These are phyloP conservation scores for Agrenia bidenticulata DNA, from an alignment of 2,888 invertebrate genomes.

Conservation along the genomic window DNA sequence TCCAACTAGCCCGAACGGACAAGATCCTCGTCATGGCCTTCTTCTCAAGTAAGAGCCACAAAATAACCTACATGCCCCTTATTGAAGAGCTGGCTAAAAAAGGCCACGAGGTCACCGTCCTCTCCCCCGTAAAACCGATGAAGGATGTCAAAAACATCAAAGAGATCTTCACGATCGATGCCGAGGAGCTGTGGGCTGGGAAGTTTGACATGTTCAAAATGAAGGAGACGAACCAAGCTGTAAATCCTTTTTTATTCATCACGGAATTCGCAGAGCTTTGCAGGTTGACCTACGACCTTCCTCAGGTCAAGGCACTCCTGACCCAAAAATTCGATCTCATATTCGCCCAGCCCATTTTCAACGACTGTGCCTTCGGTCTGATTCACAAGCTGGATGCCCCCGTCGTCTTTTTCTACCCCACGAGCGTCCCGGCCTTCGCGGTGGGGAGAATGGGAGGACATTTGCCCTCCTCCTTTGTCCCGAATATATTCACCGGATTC, in stretches of 20 bases:
- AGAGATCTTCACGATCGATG: slow-evolving; percentile 39
- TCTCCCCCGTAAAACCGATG: slow-evolving; percentile 57
- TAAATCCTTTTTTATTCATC: slow-evolving; percentile 24
- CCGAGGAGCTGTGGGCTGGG: slow-evolving; percentile 8
- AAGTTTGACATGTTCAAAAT: slow-evolving; percentile 30
- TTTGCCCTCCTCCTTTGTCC: slow-evolving; percentile 54
- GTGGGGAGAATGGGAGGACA: slow-evolving; percentile 41
- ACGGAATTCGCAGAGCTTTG: slow-evolving; percentile 26
- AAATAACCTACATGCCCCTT: slow-evolving; percentile 59
- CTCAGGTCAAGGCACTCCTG: slow-evolving; percentile 28
- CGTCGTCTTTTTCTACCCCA: slow-evolving; percentile 54
- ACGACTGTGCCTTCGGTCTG: slow-evolving; percentile 53
- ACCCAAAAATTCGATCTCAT: slow-evolving; percentile 52
- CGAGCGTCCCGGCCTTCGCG: slow-evolving; percentile 14
- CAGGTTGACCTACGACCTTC: slow-evolving; percentile 28
- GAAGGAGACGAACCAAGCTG: slow-evolving; percentile 19
- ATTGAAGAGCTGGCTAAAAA: slow-evolving; percentile 60
- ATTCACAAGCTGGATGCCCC: slow-evolving; percentile 54
- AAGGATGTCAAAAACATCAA: slow-evolving; percentile 56
- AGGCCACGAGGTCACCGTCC: slow-evolving; percentile 62
- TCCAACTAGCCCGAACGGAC: background rate
- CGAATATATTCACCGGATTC: slow-evolving; percentile 53
- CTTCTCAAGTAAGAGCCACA: slow-evolving; percentile 60
- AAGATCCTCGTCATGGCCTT: slow-evolving; percentile 60
- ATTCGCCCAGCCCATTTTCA: slow-evolving; percentile 53